phyloP scores from a whole-genome alignment of 2,113 vertebrate genomes.

The Galbula dea region DNA sequence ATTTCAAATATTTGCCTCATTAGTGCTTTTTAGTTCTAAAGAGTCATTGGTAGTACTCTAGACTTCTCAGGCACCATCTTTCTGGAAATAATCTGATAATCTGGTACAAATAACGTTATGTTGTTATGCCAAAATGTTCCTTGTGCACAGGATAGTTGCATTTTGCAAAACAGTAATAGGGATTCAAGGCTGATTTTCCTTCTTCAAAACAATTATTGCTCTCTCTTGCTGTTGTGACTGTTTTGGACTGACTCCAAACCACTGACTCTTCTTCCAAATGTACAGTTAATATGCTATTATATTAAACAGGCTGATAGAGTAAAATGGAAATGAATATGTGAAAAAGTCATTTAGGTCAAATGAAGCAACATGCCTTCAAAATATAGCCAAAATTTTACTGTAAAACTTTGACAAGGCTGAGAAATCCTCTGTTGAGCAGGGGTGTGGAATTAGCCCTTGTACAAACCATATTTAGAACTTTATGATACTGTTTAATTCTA shows the following conservation, averaged over 20 bases:
- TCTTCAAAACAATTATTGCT: conserved; percentile 51
- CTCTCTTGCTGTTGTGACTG: conserved; percentile 54
- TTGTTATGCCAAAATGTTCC: conserved; percentile 1
- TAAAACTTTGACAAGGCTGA: conserved; percentile 67
- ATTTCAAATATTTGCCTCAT: conserved; percentile 7
- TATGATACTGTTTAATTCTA: conserved; percentile 61
- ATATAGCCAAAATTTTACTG: conserved; percentile 64
- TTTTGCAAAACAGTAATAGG: conserved; percentile 28
- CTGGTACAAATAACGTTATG: conserved; percentile 16
- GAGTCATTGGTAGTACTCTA: neutral
- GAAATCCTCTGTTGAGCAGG: conserved; percentile 2
- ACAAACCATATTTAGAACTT: conserved; percentile 53
- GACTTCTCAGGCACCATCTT: conserved; percentile 11
- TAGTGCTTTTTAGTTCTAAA: neutral
- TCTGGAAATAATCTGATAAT: conserved; percentile 52
- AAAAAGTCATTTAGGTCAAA: conserved; percentile 67
- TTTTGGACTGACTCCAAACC: conserved; percentile 63
- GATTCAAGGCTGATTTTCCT: conserved; percentile 28
- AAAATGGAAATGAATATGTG: conserved; percentile 64
- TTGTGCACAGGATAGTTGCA: conserved; percentile 1
- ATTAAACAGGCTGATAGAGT: conserved; percentile 60
- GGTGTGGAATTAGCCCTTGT: conserved; percentile 4
- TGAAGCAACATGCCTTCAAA: conserved; percentile 65
- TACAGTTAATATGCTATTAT: conserved; percentile 63
- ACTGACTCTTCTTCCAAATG: conserved; percentile 61